Evolutionary conservation across 2,797 vertebrate species (phyloP), one percentile per base, ranked within the genome.

Genomic region (Gymnocypris eckloni): DNA sequence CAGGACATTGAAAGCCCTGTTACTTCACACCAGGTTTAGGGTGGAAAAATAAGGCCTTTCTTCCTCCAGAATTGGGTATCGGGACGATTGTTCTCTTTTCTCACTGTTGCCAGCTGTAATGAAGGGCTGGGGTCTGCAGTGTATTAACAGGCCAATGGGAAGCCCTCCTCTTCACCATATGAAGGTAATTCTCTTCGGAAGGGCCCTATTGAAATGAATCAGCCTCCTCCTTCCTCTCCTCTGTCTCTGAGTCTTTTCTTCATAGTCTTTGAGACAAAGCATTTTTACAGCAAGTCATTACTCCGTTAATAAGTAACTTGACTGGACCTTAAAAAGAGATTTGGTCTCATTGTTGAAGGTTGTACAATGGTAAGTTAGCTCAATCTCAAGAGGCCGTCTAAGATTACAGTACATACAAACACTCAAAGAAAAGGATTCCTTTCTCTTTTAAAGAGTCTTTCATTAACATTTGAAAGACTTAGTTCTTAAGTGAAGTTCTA

Each of bases 51-150:
- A 86, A 84, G 88, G 80, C 87, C 86, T 93, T 94, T 95, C 91
- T 94, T 95, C 93, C 92, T 92, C 92, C 94, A 59, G 43, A 84
- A 96, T 95, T 93, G 92, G 94, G 93, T 93, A 93, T 96, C 93
- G 15, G 88, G 89, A 89, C 91, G 90, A 92, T 92, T 96, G 95
- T 95, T 96, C 95, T 94, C 86, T 25, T 16, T 91, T 91, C 87
- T 90, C 41, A 39, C 90, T 86, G 85, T 92, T 92, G 93, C 92
- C 90, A 90, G 88, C 50, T 71, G 87, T 94, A 93, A 96, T 94
- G 92, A 95, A 93, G 92, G 91, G 41, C 91, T 85, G 66, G 48
- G 91, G 90, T 91, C 91, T 89, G 89, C 43, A 39, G 79, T 70
- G 9, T 20, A 82, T 91, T 87, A 83, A 69, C 28, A 16, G 81